A percentile compares a stretch with the other conserved stretches of the same genome.
Conservation (phyloP, 1,140 invertebrate species). For the Nasonia longicornis region DNA sequence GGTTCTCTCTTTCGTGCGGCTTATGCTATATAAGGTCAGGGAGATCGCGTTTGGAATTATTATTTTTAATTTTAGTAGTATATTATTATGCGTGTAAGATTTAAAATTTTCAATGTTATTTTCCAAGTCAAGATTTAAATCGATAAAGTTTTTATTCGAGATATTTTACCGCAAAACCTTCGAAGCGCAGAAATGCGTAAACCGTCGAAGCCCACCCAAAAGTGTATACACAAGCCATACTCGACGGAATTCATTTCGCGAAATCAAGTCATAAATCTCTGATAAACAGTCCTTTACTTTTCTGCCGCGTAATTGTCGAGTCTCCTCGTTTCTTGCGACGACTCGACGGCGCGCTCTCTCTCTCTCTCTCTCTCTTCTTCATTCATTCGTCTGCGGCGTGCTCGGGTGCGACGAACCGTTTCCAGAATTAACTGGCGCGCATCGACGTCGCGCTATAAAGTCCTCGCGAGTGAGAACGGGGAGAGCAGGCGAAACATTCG, state of each 20-base stretch:
- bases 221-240: not conserved
- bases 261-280: constrained; percentile 39
- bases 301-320: constrained; percentile 26
- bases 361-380: constrained; percentile 12
- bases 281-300: constrained; percentile 25
- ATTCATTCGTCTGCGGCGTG: constrained; percentile 4
- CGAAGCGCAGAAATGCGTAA: too few relatives aligned
- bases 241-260: constrained; percentile 34
- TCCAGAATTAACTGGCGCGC: constrained; percentile 62
- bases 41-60: too few relatives aligned
- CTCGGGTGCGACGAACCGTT: constrained; percentile 50
- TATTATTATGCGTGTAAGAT: too few relatives aligned
- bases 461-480: not conserved
- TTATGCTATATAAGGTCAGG: not conserved
- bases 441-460: constrained; percentile 50
- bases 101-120: too few relatives aligned
- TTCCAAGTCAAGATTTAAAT: too few relatives aligned
- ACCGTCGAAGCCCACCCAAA: not conserved
- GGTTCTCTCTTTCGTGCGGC: not conserved
- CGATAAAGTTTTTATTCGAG: too few relatives aligned
- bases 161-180: too few relatives aligned
- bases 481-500: not conserved
- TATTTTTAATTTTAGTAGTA: too few relatives aligned
- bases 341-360: constrained; percentile 40
- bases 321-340: constrained; percentile 22